phyloP scores from a whole-genome alignment of 1,140 invertebrate species.

The Hormaphis cornu region DNA sequence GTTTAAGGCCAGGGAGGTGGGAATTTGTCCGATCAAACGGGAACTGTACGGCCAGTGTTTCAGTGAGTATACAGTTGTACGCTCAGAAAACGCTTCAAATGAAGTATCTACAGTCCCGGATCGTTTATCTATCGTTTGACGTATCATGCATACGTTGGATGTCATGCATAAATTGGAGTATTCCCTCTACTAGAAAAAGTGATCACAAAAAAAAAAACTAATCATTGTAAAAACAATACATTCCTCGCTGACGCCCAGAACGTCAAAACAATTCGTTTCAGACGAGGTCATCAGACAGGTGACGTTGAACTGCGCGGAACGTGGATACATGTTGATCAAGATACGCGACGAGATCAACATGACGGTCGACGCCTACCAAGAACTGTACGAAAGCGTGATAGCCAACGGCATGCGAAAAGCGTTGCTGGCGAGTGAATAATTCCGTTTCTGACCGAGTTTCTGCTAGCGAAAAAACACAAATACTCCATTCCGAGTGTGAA shows the following conservation, averaged over 20 bases:
- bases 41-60: conserved; percentile 95
- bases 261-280: not conserved
- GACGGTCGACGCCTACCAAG: conserved; percentile 90
- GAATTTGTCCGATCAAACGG: conserved; percentile 87
- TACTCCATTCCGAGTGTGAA: too few species aligned
- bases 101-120: too few species aligned
- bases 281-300: conserved; percentile 32
- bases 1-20: conserved; percentile 85
- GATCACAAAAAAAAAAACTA: too few species aligned
- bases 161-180: too few species aligned
- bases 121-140: too few species aligned
- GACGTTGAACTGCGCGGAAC: conserved; percentile 81
- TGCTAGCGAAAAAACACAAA: too few species aligned
- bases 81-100: not conserved
- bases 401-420: conserved; percentile 97
- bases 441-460: too few species aligned
- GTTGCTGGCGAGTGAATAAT: conserved; percentile 47
- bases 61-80: conserved; percentile 59
- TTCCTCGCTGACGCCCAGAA: too few species aligned
- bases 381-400: conserved; percentile 91
- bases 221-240: too few species aligned
- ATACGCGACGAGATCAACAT: conserved; percentile 91
- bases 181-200: too few species aligned
- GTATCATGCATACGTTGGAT: too few species aligned
- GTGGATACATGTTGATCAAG: conserved; percentile 79